Evolutionary conservation across 53 echinoderm and acorn worm species (phyloP), one percentile per base, ranked within the genome.

Genomic region (Arbacia lixula): DNA sequence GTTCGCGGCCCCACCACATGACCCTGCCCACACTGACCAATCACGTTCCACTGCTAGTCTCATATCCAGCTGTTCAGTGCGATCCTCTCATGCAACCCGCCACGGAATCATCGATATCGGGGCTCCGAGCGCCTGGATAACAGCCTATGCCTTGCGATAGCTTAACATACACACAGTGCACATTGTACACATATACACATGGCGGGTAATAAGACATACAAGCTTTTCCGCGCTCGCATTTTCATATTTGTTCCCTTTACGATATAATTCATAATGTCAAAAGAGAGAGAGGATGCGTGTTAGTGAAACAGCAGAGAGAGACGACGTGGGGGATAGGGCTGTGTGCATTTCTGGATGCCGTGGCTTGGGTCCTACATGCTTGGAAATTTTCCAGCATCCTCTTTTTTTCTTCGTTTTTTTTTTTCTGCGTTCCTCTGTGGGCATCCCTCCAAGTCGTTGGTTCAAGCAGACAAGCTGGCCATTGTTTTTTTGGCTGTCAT

Each of bases 191-290:
- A 38, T 40, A 46, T 74, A 58, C 58, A 78, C 78, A 78, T 39
- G 27, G 74, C 51, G 30, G 74, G 46, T 51, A 74, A 74, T 74
- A 74, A 46, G 53, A 34, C 74, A 52, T 33, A 74, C 74, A 53
- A 53, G 74, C 53, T 34, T 30, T 74, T 74, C 78, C 37, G 60
- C 60, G 60, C 57, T 60, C 40, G 60, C 78, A 78, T 78, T 78
- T 78, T 78, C 78, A 78, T 78, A 57, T 78, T 74, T 74, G 74
- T 34, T 78, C 78, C 78, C 78, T 78, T 78, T 78, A 19, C 78
- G 58, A 57, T 78, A 78, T 78, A 78, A 78, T 78, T 78, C 78
- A 78, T 75, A 75, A 53, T 78, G 78, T 78, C 78, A 78, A 58
- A 78, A 58, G 43, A 57, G 69, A 69, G 43, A 27, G n/a, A n/a